A percentile compares a stretch with the other conserved stretches of the same genome.
These are phyloP conservation scores for Pagrus major DNA, from an alignment of 2,113 vertebrate genomes.

Conservation along the genomic window DNA sequence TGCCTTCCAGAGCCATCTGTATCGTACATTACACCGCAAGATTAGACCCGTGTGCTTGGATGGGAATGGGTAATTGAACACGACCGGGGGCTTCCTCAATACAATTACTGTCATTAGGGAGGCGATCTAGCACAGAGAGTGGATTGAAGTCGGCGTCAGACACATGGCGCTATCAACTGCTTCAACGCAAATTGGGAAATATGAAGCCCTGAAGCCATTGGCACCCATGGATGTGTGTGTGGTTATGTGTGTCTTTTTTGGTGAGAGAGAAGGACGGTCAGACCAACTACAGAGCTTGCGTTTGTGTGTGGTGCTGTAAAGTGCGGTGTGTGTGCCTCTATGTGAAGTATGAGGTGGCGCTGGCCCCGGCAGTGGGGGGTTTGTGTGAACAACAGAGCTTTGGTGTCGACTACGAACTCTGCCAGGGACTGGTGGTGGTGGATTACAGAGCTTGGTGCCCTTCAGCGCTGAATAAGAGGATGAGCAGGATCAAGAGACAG, in stretches of 20 bases:
- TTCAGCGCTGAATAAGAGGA: conserved; percentile 69
- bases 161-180: conserved; percentile 33
- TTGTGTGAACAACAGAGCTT: conserved; percentile 59
- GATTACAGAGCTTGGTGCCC: conserved; percentile 69
- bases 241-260: conserved; percentile 17
- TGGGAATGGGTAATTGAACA: conserved; percentile 76
- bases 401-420: conserved; percentile 61
- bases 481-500: conserved; percentile 66
- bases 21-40: conserved; percentile 50
- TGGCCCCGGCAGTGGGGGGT: conserved; percentile 2
- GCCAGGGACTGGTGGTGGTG: conserved; percentile 46
- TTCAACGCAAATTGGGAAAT: conserved; percentile 35
- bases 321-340: conserved; percentile 6
- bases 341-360: conserved; percentile 21
- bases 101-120: conserved; percentile 76
- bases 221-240: background rate
- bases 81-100: conserved; percentile 69
- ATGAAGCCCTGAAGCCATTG: conserved; percentile 29
- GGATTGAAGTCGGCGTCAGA: conserved; percentile 46
- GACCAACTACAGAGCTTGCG: conserved; percentile 18
- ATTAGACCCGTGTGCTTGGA: conserved; percentile 62
- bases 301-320: conserved; percentile 15
- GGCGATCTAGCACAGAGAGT: conserved; percentile 47
- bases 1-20: conserved; percentile 63
- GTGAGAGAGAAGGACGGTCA: conserved; percentile 1